Conservation (phyloP, 92 coral and sea anemone genomes). For the Muricea muricata region DNA sequence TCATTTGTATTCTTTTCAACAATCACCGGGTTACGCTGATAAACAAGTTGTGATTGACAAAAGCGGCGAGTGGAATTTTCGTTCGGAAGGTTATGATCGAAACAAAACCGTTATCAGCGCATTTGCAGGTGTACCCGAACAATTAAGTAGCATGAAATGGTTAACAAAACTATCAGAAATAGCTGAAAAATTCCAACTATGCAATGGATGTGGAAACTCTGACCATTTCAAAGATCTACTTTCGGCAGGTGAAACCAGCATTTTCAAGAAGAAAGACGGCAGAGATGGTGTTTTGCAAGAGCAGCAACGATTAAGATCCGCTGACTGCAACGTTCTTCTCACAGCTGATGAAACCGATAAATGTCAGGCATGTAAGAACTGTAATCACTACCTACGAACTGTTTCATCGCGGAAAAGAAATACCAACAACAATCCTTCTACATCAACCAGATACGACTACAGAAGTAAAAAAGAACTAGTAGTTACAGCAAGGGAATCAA, state of each 20-base stretch:
- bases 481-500: background rate
- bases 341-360: background rate
- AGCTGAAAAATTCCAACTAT: background rate
- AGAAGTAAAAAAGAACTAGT: slow-evolving; percentile 5
- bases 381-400: slow-evolving; percentile 45
- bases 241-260: background rate
- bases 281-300: background rate
- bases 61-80: slow-evolving; percentile 12
- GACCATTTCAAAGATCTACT: background rate
- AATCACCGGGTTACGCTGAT: slow-evolving; percentile 28
- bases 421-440: background rate
- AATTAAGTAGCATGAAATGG: background rate
- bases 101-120: background rate
- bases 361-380: slow-evolving; percentile 10
- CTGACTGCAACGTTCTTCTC: background rate
- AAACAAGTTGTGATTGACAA: background rate
- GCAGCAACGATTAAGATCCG: background rate
- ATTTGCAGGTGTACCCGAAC: background rate
- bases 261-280: slow-evolving; percentile 10
- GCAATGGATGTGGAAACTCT: slow-evolving; percentile 14
- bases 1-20: background rate
- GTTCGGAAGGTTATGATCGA: background rate
- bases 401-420: slow-evolving; percentile 23
- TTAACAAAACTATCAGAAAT: background rate
- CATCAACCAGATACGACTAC: slow-evolving; percentile 3